Evolutionary conservation across 2,888 invertebrate genomes (phyloP), one percentile per base, ranked within the genome.

Genomic region (Cheilosia scutellata): DNA sequence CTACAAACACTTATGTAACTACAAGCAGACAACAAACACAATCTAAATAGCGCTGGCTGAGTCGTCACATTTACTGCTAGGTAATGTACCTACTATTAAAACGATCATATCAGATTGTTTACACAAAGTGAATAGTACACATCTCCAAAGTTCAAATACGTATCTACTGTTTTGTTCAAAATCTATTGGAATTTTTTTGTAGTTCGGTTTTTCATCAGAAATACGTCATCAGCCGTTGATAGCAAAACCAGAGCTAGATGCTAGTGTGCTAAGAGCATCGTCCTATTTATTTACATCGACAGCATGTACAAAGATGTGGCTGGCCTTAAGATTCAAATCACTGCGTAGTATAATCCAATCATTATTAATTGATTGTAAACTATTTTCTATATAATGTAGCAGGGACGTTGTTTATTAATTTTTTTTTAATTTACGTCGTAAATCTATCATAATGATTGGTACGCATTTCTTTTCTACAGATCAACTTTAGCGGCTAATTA

Each of bases 271-370:
- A 42, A 53, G 76, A 78, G 63, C 78, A 78, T 78, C 78, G 78
- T 31, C 63, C 78, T 57, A 71, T 71, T 78, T 78, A 70, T 63
- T 65, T 63, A 78, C 63, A 63, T 49, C 47, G 16, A 20, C 58
- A 49, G 16, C 66, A 47, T 58, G 20, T 25, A 27, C 33, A 27
- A 25, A 13, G 27, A 27, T 2, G 62, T 47, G 40, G 44, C 31
- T 53, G 68, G 60, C 53, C 53, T 78, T 63, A 40, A 20, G 70
- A 33, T 70, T 49, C 33, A 55, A 70, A 37, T 62, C 40, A 63
- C 78, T 78, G 78, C 78, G 78, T 63, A 78, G 78, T 78, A 51
- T 13, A 20, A 20, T 49, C 20, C 77, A 62, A 71, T 78, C 63
- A 72, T 62, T 42, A 49, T 13, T 29, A 51, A 51, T 20, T 47